Conservation (phyloP, 2,888 invertebrate genomes). For the Hecatera dysodea region DNA sequence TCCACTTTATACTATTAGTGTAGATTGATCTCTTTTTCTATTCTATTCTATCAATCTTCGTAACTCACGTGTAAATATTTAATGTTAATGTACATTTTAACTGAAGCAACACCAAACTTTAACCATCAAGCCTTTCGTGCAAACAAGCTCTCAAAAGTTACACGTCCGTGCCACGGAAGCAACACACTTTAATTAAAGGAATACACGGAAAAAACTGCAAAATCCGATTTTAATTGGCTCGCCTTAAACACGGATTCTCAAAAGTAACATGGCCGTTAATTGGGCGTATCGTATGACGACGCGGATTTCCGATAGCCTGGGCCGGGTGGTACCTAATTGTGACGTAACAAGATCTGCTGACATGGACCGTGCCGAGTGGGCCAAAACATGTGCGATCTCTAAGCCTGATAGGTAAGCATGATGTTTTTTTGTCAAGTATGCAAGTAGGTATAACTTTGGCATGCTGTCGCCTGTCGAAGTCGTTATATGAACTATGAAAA, state of each 20-base stretch:
- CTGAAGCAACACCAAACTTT: background rate
- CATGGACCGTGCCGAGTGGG: background rate
- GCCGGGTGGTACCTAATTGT: slow-evolving; percentile 14
- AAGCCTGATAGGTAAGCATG: no score
- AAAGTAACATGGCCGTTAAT: slow-evolving; percentile 51
- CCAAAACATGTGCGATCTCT: no score
- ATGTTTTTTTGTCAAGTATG: no score
- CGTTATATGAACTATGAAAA: no score
- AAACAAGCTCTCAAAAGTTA: background rate
- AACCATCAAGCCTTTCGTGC: background rate
- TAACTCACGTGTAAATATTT: no score
- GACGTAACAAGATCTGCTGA: slow-evolving; percentile 45
- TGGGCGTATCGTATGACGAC: slow-evolving; percentile 52
- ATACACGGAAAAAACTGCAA: background rate
- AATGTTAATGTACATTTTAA: no score
- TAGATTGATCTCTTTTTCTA: no score
- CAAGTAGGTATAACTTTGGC: no score
- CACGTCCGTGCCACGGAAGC: background rate
- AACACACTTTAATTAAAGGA: slow-evolving; percentile 4
- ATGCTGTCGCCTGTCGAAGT: no score
- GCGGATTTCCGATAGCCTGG: slow-evolving; percentile 22
- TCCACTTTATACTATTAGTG: no score
- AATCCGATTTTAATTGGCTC: slow-evolving; percentile 49
- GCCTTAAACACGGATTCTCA: slow-evolving; percentile 4
- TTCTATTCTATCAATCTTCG: background rate